Evolutionary conservation across 1,140 invertebrate species (phyloP), one percentile per base, ranked within the genome.

Genomic region (Drosophila neocordata): DNA sequence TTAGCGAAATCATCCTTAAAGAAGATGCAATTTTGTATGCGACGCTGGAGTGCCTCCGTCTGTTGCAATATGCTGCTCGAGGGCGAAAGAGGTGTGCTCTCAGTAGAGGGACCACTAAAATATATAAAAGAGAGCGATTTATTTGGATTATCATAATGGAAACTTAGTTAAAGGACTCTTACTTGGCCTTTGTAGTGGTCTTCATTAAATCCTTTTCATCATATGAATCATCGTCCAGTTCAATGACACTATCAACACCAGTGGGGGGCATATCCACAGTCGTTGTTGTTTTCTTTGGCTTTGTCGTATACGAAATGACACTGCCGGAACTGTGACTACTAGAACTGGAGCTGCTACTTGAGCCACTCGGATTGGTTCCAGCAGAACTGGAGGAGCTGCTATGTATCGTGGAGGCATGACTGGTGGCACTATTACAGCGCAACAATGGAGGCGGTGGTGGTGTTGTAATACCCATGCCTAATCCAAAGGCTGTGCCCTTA

Each of bases 11-110:
- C 57, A 3, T 82, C 62, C 1, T 62, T 34, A 0, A 78, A 71
- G 34, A 60, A 85, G 1, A 61, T n/a, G 2, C 62, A 69, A 11
- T 15, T 53, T 7, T 31, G 61, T 1, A 78, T 65, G 4, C 65
- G 72, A 0, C 24, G 18, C n/a, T 84, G 76, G 24, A 83, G 9
- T 0, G 59, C 55, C 3, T 64, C 56, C 13, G 69, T 65, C 15
- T 53, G 24, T 18, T 55, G 51, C 20, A 15, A 27, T 52, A 55
- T 37, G 20, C 27, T 15, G 0, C 27, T 41, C 11, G 12, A 55
- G 0, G 20, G 51, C 11, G 31, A 52, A 38, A 52, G 12, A 12
- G 34, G 0, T 15, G 31, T 11, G 4, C 34, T 34, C 27, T 2
- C 41, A 11, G 18, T 11, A 2, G 53, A 56, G 1, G 53, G 34